Evolutionary conservation across 2,888 invertebrate genomes (phyloP), one percentile per base, ranked within the genome.

Genomic region (Lasioglossum villosulum): DNA sequence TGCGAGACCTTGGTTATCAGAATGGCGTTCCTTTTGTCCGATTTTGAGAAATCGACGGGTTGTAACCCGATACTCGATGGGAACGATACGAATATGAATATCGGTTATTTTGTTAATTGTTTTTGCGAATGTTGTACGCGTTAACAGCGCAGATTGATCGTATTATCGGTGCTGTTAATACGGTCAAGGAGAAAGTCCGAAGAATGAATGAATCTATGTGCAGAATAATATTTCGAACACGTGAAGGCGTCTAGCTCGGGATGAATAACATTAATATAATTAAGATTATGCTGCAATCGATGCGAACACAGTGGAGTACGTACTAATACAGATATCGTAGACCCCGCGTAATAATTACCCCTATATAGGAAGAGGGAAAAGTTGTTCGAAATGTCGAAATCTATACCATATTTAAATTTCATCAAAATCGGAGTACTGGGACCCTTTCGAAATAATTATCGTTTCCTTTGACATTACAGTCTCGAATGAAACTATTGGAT

Each of bases 181-280:
- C 63, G 63, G 63, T 63, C 63, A 63, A 63, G 63, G 63, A 63
- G 63, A 63, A 63, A 63, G 63, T 30, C 30, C 14, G 63, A 63
- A 63, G 16, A 30, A 30, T 63, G 63, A 27, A 63, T 63, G 63
- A 16, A 63, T 63, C 63, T 63, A 63, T 16, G 30, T 2, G 27
- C 59, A 14, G 14, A 12, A 16, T 27, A 63, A 63, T 63, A 63
- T 63, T 63, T 63, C 59, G 30, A 63, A 14, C 59, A 63, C 27
- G 30, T 1, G 63, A 30, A 63, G 63, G 27, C 63, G 59, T 59
- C 10, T 39, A 10, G 12, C 27, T 4, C 14, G 6, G 5, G 63
- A 63, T 14, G 63, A 63, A 63, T 63, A 30, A 30, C 63, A 63
- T 63, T 63, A 63, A 63, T 63, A 30, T 63, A 63, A 63, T 63